phyloP scores from a whole-genome alignment of 2,113 vertebrate genomes.

The Alethe diademata region DNA sequence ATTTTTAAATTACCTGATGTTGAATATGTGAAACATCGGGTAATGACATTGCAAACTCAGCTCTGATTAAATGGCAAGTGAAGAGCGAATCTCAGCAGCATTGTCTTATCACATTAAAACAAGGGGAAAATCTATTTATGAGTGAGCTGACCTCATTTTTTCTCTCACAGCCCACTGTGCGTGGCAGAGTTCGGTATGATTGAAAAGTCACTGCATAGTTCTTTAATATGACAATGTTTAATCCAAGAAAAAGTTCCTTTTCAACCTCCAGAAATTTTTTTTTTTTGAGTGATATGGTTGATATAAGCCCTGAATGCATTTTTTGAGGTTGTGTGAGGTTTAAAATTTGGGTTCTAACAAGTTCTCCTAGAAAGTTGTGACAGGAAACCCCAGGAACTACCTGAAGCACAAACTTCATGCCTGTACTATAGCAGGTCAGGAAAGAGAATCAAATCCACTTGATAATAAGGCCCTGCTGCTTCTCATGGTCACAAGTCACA shows the following conservation, averaged over 20 bases:
- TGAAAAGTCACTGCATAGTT: neutral
- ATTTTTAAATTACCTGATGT: conserved; percentile 1
- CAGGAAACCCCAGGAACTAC: neutral
- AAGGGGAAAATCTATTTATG: conserved; percentile 11
- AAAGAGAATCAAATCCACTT: neutral
- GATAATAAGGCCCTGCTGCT: neutral
- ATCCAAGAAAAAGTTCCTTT: neutral
- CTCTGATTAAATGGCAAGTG: conserved; percentile 19
- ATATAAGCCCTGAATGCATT: neutral
- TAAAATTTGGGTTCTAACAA: neutral
- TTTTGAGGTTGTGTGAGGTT: neutral
- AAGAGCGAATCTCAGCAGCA: neutral
- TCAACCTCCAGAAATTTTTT: neutral
- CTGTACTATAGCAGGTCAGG: neutral
- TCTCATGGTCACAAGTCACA: neutral
- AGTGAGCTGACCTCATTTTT: neutral
- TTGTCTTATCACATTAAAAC: neutral
- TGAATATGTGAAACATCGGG: neutral
- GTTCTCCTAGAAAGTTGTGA: neutral
- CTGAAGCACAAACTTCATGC: neutral
- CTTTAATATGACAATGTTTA: neutral
- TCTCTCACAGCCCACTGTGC: neutral
- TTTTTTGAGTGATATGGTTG: neutral
- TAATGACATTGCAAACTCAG: neutral
- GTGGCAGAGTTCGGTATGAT: neutral